These are phyloP conservation scores for Prochilodus magdalenae DNA, from an alignment of 2,113 vertebrate genomes.

Conservation along the genomic window DNA sequence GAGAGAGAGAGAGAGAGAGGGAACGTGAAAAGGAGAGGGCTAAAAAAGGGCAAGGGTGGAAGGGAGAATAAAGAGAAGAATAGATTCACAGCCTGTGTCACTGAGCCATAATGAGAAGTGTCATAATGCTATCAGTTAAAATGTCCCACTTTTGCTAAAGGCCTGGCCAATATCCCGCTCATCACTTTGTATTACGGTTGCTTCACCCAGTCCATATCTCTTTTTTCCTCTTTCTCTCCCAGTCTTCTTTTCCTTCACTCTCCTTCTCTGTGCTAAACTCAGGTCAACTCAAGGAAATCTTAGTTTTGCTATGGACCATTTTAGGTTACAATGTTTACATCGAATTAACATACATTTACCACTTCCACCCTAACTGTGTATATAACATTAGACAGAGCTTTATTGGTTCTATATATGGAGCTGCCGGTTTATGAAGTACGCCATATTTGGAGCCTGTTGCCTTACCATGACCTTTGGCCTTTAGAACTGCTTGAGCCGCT, in stretches of 20 bases:
- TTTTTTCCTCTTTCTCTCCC: conserved; percentile 9
- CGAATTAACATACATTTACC: too few relatives aligned
- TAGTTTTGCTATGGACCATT: neutral
- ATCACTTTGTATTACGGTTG: conserved; percentile 9
- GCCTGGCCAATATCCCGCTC: conserved; percentile 20
- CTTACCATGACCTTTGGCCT: too few relatives aligned
- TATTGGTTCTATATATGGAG: too few relatives aligned
- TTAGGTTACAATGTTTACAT: neutral
- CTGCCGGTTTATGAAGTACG: too few relatives aligned
- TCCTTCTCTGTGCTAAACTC: too few relatives aligned
- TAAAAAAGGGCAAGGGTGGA: conserved; percentile 54
- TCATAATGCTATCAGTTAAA: conserved; percentile 35
- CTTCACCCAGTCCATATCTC: neutral
- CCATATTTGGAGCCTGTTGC: too few relatives aligned
- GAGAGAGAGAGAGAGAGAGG: neutral
- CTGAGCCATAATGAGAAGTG: conserved; percentile 37
- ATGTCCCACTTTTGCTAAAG: conserved; percentile 45
- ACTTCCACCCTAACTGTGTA: too few relatives aligned
- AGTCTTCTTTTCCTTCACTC: too few relatives aligned
- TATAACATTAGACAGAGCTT: too few relatives aligned
- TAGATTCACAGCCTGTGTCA: conserved; percentile 41
- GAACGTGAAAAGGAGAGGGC: conserved; percentile 30
- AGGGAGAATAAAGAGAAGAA: conserved; percentile 38
- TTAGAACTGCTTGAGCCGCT: too few relatives aligned
- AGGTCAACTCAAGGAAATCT: neutral